Evolutionary conservation across 2,113 vertebrate genomes (phyloP).

Genomic region (Bungarus multicinctus): DNA sequence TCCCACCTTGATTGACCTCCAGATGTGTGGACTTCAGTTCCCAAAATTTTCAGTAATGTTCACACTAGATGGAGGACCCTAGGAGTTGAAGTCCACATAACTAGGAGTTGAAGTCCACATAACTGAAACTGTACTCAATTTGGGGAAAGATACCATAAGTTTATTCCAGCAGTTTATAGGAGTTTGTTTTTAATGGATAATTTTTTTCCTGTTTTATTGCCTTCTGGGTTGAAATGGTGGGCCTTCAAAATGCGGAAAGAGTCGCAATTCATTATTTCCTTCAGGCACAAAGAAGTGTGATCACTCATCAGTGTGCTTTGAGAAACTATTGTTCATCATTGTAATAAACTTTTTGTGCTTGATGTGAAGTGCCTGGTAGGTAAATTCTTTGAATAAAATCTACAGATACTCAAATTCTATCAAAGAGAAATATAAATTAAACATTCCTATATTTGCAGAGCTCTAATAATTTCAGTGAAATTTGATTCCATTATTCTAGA

Average conservation of each 20-base stretch:
- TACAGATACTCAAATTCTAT: neutral
- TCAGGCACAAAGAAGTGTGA: neutral
- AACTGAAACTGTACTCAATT: neutral
- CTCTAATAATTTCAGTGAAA: neutral
- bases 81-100: neutral
- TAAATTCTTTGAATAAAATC: neutral
- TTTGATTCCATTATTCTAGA: neutral
- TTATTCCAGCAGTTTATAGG: neutral
- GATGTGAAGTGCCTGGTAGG: conserved; percentile 22
- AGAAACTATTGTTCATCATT: neutral
- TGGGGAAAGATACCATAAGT: neutral
- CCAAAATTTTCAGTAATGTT: neutral
- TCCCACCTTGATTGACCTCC: neutral
- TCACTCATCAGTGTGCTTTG: conserved; percentile 6
- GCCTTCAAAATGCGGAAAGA: conserved; percentile 22
- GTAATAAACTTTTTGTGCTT: neutral
- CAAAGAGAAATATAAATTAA: neutral
- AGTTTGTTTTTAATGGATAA: neutral
- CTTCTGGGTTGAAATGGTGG: neutral
- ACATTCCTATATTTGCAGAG: neutral
- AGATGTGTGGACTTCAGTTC: neutral
- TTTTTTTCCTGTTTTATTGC: neutral
- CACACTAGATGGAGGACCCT: neutral
- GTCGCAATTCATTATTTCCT: conserved; percentile 25
- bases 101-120: neutral